Evolutionary conservation across 2,113 vertebrate species (phyloP), one percentile per base, ranked within the genome.

Genomic region (Paracanthobrama guichenoti): DNA sequence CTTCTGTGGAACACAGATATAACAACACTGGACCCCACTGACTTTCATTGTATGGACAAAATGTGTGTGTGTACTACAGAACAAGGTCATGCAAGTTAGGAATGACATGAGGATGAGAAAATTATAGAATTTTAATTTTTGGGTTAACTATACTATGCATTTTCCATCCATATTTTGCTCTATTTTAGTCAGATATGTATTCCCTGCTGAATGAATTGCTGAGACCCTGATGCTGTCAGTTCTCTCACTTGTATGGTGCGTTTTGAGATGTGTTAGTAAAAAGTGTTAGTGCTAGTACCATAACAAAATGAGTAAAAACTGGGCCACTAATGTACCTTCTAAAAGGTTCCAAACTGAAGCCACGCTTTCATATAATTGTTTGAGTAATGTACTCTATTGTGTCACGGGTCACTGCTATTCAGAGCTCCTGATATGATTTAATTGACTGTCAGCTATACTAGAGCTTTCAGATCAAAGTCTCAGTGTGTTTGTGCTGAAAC

Each of bases 321-420:
- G 24, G 22, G 73, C 50, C 24, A 75, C 46, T 75, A 53, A 75
- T 75, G 28, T 75, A 26, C 46, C 73, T 73, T 53, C 46, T 31
- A 31, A 31, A 31, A 31, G 28, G 28, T 20, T 16, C 24, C 46
- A 39, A 53, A 50, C 48, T 75, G n/a, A 9, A 55, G 26, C 24
- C 73, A 73, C 24, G 42, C 42, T 26, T 73, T 24, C 69, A 73
- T 73, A 46, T 72, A 22, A 46, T 72, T 46, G 22, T 46, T 20
- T 75, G 24, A 75, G 73, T 53, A 55, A 76, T 55, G 48, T 0
- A 8, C 26, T 55, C 18, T 55, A 28, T 55, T 76, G 73, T 28
- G 48, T 9, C 16, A 10, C 46, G 53, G 16, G 46, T 24, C 73
- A 53, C 46, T 50, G 73, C 50, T 53, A 50, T 75, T 26, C 24